Percentiles rank a stretch among this genome's conserved stretches.
These are phyloP conservation scores for Andrena marginata DNA, from an alignment of 2,888 invertebrate species.

Conservation along the genomic window DNA sequence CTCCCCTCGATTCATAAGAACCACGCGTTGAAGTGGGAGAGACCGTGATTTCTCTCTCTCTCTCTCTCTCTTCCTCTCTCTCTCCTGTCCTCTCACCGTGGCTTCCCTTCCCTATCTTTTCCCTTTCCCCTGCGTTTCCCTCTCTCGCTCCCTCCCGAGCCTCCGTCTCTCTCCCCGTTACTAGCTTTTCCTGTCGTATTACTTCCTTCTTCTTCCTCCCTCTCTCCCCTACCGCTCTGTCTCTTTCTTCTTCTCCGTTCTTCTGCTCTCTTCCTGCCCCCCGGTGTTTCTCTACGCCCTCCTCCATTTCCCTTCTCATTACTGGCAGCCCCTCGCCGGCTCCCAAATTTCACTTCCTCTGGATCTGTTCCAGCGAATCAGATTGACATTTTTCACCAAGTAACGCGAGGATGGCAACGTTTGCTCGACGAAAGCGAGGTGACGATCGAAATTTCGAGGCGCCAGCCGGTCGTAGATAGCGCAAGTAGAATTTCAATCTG, in stretches of 20 bases:
- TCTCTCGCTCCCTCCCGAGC: conserved; percentile 20
- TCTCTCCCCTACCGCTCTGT: not conserved
- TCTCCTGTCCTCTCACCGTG: conserved; percentile 29
- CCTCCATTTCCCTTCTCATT: not conserved
- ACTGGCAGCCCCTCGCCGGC: not conserved
- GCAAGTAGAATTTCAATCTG: too few relatives aligned
- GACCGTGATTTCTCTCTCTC: conserved; percentile 68
- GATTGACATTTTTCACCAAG: not conserved
- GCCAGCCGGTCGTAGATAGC: too few relatives aligned
- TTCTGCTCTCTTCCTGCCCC: conserved; percentile 4
- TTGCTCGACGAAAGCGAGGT: too few relatives aligned
- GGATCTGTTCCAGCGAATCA: not conserved
- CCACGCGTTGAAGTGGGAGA: conserved; percentile 68
- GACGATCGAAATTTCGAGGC: too few relatives aligned
- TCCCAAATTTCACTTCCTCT: too few relatives aligned
- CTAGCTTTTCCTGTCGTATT: conserved; percentile 16
- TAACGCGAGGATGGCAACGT: too few relatives aligned
- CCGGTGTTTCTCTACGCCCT: not conserved
- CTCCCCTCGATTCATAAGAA: conserved; percentile 76
- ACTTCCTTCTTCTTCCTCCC: not conserved
- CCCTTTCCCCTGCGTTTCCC: conserved; percentile 18
- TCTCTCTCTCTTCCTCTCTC: conserved; percentile 52
- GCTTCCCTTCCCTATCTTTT: conserved; percentile 20
- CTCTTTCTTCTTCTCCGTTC: not conserved
- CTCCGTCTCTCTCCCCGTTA: conserved; percentile 19